Evolutionary conservation across 2,888 invertebrate genomes (phyloP).

Genomic region (Leptinotarsa juncta): DNA sequence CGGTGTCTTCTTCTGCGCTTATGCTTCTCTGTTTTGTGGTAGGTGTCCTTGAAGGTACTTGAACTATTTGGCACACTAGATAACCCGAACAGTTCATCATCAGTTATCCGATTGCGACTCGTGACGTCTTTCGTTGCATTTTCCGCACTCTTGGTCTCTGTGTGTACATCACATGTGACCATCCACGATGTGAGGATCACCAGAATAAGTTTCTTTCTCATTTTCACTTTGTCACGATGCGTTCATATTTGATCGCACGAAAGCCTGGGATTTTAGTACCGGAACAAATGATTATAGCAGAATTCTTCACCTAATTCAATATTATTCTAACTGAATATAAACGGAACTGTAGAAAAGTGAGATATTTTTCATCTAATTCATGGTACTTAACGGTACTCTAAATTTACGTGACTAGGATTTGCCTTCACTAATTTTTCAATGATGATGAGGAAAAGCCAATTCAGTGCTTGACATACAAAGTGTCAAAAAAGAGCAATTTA

Average conservation of each 20-base stretch:
- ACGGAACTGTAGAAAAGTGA: no score
- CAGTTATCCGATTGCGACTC: neutral
- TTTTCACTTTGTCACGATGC: slow-evolving; percentile 3
- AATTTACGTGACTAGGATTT: no score
- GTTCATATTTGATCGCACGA: neutral
- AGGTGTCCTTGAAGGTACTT: neutral
- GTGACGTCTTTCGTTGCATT: neutral
- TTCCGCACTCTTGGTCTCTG: neutral
- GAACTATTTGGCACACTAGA: slow-evolving; percentile 14
- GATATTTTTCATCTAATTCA: no score
- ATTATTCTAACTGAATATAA: no score
- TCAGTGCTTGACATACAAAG: neutral
- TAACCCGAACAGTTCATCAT: slow-evolving; percentile 4
- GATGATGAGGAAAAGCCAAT: no score
- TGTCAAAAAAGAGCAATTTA: neutral
- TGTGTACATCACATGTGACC: slow-evolving; percentile 10
- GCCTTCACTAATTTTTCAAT: no score
- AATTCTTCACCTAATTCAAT: no score
- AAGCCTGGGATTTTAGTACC: no score
- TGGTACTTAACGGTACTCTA: no score
- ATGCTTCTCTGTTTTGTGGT: neutral
- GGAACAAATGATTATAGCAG: no score
- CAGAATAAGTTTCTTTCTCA: neutral
- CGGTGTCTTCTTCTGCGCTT: neutral
- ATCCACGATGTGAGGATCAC: slow-evolving; percentile 2